phyloP scores from a whole-genome alignment of 2,888 invertebrate genomes.

The Sinodicranocentrus sp. region DNA sequence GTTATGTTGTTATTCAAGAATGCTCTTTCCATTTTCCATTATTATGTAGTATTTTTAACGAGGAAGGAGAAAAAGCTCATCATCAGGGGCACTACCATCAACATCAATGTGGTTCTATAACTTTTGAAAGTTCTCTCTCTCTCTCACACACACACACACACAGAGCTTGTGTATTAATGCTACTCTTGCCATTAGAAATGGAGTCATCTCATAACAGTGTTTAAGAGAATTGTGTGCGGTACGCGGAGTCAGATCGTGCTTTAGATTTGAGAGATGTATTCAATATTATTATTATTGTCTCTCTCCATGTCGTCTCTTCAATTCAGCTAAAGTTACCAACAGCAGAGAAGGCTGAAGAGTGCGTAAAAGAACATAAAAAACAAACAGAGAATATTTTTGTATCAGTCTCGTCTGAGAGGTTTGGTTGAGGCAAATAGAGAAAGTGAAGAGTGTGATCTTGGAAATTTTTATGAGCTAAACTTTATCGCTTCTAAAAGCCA shows the following conservation, averaged over 20 bases:
- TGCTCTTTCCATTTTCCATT: background rate
- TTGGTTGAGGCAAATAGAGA: background rate
- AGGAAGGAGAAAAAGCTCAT: background rate
- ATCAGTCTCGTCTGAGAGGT: no score
- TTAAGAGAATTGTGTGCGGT: no score
- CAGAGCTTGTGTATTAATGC: no score
- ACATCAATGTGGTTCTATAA: background rate
- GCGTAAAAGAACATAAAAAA: no score
- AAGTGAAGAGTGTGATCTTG: slow-evolving; percentile 19
- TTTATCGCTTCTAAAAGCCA: slow-evolving; percentile 58
- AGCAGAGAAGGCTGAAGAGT: no score
- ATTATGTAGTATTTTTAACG: slow-evolving; percentile 7
- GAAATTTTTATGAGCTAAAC: slow-evolving; percentile 38
- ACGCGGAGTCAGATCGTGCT: no score
- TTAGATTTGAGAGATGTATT: no score
- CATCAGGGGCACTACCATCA: background rate
- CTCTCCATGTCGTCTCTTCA: slow-evolving; percentile 21
- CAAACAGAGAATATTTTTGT: no score
- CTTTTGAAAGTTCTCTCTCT: no score
- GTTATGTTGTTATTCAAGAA: slow-evolving; percentile 8
- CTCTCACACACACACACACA: no score
- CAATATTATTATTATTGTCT: slow-evolving; percentile 5
- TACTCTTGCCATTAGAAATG: no score
- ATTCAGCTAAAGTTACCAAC: slow-evolving; percentile 3
- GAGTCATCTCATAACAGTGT: no score